These are phyloP conservation scores for Leucoraja ocellata DNA, from an alignment of 2,797 vertebrate genomes.

Conservation along the genomic window DNA sequence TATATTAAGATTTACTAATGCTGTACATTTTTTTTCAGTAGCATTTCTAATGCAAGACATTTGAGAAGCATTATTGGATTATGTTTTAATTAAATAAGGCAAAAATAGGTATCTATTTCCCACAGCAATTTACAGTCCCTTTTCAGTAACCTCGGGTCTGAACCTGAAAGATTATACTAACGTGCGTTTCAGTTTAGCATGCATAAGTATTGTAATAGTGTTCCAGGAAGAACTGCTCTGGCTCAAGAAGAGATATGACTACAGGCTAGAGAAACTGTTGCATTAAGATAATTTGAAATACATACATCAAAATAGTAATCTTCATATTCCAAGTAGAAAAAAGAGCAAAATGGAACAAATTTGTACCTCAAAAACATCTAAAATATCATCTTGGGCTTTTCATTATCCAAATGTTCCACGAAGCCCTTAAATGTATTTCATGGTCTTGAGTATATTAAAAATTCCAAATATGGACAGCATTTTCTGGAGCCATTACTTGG, in stretches of 20 bases:
- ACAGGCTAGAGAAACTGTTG: neutral
- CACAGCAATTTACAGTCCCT: conserved; percentile 24
- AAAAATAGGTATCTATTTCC: conserved; percentile 10
- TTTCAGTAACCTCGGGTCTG: conserved; percentile 1
- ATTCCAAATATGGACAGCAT: neutral
- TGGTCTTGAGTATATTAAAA: neutral
- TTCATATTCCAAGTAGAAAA: neutral
- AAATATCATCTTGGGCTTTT: neutral
- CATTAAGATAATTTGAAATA: neutral
- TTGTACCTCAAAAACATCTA: neutral
- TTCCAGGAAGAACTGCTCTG: conserved; percentile 8
- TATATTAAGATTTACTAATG: conserved; percentile 49
- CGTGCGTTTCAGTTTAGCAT: neutral
- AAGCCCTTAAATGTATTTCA: neutral
- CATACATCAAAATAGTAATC: neutral
- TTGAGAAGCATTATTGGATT: conserved; percentile 27
- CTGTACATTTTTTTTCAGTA: conserved; percentile 45
- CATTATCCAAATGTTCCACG: neutral
- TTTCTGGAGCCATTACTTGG: neutral
- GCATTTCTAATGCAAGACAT: conserved; percentile 48
- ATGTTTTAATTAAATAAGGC: conserved; percentile 32
- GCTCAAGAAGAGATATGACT: conserved; percentile 7
- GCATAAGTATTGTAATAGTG: neutral
- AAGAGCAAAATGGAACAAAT: neutral
- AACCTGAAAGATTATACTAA: conserved; percentile 32